Evolutionary conservation across 2,888 invertebrate species (phyloP).

Genomic region (Eudemis profundana): DNA sequence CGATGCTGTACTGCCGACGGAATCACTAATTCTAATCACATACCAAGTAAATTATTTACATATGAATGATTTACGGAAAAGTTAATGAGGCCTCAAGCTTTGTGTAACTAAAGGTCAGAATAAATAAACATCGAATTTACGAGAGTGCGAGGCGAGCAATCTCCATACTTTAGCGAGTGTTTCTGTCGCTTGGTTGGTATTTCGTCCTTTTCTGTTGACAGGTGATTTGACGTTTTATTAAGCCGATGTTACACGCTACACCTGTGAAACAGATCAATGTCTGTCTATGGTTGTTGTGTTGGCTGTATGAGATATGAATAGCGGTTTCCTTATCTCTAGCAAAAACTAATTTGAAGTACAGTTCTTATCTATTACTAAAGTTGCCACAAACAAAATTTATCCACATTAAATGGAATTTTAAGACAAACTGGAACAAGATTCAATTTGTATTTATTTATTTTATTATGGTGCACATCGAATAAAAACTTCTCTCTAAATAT

Average conservation of each 20-base stretch:
- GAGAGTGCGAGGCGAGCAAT: slow-evolving; percentile 12
- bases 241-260: slow-evolving; percentile 16
- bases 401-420: background rate
- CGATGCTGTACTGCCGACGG: slow-evolving; percentile 21
- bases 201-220: slow-evolving; percentile 23
- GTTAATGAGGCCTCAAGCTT: slow-evolving; percentile 27
- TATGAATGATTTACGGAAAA: slow-evolving; percentile 30
- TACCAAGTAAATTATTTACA: slow-evolving; percentile 25
- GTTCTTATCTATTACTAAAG: slow-evolving; percentile 2
- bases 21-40: slow-evolving; percentile 33
- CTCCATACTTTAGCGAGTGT: slow-evolving; percentile 27
- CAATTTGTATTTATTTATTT: too few species aligned
- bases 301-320: background rate
- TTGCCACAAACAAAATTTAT: background rate
- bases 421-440: background rate
- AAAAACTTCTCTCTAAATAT: too few species aligned
- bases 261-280: background rate
- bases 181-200: slow-evolving; percentile 7
- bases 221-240: slow-evolving; percentile 37
- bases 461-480: too few species aligned
- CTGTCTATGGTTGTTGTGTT: slow-evolving; percentile 3
- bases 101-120: slow-evolving; percentile 33
- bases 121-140: slow-evolving; percentile 39
- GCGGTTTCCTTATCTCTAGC: background rate
- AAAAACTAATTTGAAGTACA: background rate